Base-by-base conservation (phyloP, 2,113 vertebrate genomes). In the Pelmatolapia mariae region DNA sequence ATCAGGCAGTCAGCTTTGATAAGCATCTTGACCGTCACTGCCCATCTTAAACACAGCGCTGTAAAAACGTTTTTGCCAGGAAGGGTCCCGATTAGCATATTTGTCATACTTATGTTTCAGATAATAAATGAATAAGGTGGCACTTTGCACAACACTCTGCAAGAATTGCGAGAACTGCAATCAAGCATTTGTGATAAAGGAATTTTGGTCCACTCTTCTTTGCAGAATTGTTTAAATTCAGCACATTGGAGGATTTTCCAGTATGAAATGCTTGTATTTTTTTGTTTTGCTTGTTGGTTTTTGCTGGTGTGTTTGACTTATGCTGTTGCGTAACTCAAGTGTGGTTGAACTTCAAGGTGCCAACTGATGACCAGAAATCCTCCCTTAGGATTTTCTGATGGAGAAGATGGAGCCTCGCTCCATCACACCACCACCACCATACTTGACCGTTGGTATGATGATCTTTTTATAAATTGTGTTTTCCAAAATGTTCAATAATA, bases 381-480 rank as follows among this genome's bases (percentile, higher is more conserved):
- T 63, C 5, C 29, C 33, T 63, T 19, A 66, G 31, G 31, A 66
- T 68, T 68, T n/a, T 40, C 63, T 9, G 36, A 22, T 71, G 36
- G 36, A 24, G 36, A 24, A 0, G 33, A 66, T 13, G 61, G 33
- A 38, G 0, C 4, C 10, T 38, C 2, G 1, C 11, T n/a, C 36
- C 63, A 15, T 40, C 63, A 40, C 36, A 71, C 3, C 0, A 40
- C n/a, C 63, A 71, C 63, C n/a, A 71, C 7, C 40, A 68, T 22
- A n/a, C 4, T 38, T 63, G 31, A 36, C 18, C 10, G 19, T 12
- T 63, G 59, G 31, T 36, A 63, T 63, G 31, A 36, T 63, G 31
- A 36, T 36, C 18, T 63, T 24, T 40, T 40, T 15, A 40, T 24
- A 8, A 68, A 68, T 22, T 68, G 63, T 45, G 43, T 38, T 38